A percentile compares a stretch with the other conserved stretches of the same genome.
Evolutionary conservation across 2,797 vertebrate species (phyloP).

Genomic region (Megalops cyprinoides): DNA sequence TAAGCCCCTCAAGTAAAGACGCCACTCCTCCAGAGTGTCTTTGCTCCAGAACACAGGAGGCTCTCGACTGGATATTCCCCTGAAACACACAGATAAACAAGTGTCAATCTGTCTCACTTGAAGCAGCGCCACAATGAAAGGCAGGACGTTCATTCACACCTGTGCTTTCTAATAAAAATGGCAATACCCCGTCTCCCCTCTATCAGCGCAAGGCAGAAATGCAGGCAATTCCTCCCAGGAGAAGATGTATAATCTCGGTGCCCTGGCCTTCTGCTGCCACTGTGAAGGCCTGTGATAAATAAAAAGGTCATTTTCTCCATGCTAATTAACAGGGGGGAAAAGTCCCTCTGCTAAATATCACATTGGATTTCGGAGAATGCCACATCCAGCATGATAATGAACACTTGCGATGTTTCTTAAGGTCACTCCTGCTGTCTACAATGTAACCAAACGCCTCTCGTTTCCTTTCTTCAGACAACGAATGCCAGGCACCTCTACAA

Average conservation of each 20-base stretch:
- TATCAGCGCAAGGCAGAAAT: neutral
- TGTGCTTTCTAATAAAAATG: conserved; percentile 6
- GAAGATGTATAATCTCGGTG: conserved; percentile 34
- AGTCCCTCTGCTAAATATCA: conserved; percentile 65
- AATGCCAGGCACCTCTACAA: neutral
- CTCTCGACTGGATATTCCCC: neutral
- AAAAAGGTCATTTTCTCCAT: conserved; percentile 63
- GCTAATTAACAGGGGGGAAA: conserved; percentile 61
- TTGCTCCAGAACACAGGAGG: conserved; percentile 1
- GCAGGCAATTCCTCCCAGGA: conserved; percentile 1
- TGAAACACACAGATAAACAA: conserved; percentile 13
- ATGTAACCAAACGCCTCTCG: conserved; percentile 8
- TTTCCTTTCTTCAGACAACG: conserved; percentile 31
- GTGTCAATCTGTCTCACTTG: neutral
- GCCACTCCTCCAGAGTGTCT: neutral
- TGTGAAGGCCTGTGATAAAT: conserved; percentile 46
- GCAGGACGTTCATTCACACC: neutral
- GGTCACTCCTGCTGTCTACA: conserved; percentile 48
- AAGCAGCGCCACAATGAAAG: neutral
- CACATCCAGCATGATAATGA: conserved; percentile 65
- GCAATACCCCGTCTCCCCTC: neutral
- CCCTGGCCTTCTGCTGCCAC: conserved; percentile 35
- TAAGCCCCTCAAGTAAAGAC: conserved; percentile 17
- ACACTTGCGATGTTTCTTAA: conserved; percentile 53
- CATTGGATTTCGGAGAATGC: conserved; percentile 54